Evolutionary conservation across 2,113 vertebrate genomes (phyloP).

Genomic region (Empidonax alnorum): DNA sequence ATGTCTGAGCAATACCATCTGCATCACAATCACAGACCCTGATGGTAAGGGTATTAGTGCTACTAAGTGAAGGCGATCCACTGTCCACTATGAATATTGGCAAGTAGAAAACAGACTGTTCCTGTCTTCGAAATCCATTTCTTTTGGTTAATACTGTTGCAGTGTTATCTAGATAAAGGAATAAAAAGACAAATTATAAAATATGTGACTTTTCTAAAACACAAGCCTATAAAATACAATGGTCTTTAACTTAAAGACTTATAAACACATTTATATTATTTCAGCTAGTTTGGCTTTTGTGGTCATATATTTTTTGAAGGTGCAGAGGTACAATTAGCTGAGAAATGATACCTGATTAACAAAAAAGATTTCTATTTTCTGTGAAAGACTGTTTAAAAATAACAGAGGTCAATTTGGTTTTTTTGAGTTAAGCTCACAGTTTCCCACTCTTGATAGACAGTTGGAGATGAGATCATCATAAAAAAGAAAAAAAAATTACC

Average conservation of each 20-base stretch:
- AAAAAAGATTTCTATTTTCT: background rate
- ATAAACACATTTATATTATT: background rate
- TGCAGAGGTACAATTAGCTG: background rate
- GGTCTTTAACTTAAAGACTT: background rate
- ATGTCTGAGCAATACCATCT: conserved; percentile 86
- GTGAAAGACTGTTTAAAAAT: background rate
- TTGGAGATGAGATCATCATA: background rate
- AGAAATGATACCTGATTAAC: background rate
- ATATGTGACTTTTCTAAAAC: background rate
- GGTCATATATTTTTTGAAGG: background rate
- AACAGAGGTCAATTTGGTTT: background rate
- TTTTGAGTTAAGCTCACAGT: background rate
- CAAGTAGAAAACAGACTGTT: conserved; percentile 89
- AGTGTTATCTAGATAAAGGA: conserved; percentile 87
- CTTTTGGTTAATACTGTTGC: conserved; percentile 88
- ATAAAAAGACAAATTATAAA: background rate
- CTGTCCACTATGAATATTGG: conserved; percentile 93
- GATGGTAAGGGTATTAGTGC: conserved; percentile 94
- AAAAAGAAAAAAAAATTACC: background rate
- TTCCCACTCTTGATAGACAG: background rate
- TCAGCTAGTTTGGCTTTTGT: background rate
- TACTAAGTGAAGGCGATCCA: conserved; percentile 91
- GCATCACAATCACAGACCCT: conserved; percentile 91
- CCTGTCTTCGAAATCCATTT: conserved; percentile 87
- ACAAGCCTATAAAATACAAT: background rate